Evolutionary conservation across 2,113 vertebrate species (phyloP), one percentile per base, ranked within the genome.

Genomic region (Nothobranchius kuhntae): DNA sequence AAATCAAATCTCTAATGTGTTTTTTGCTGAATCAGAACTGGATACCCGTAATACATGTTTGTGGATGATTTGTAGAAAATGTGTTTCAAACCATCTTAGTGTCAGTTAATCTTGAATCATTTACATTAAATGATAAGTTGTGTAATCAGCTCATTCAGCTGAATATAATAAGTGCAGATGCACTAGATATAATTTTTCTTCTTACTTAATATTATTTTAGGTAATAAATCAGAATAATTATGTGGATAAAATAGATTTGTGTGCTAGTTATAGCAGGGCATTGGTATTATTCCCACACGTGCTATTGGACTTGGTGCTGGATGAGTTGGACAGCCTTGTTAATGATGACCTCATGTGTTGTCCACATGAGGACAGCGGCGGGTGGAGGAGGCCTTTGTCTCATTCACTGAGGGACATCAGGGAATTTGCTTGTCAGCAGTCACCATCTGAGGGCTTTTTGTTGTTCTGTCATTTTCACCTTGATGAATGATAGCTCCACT

Each of bases 301-400:
- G 52, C 44, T 64, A 56, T 53, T 56, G 12, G 24, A 35, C 44
- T 13, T 48, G 9, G 24, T 42, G 62, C 44, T 52, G 36, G 62
- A 14, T 66, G 53, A 61, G 60, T 70, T 77, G 11, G 54, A 48
- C 60, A 12, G 24, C 66, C 54, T 57, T 63, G 15, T 73, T 53
- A 71, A 65, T 44, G 45, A 60, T 38, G 78, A 65, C 57, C 86
- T 84, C 91, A 89, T 86, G 84, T 91, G 89, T 77, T 53, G 54
- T 63, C 67, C 81, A 85, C 71, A 70, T 70, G 62, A 77, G 71
- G 66, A 76, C 80, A 36, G 47, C 38, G 51, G 44, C n/a, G 54
- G 53, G 61, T 72, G 52, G 51, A 35, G 11, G 47, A 67, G 68
- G 47, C 61, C 38, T 57, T 69, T 13, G 36, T 72, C 73, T 50